Base-by-base conservation (phyloP, 2,888 invertebrate genomes). In the Drosophila sordidula region DNA sequence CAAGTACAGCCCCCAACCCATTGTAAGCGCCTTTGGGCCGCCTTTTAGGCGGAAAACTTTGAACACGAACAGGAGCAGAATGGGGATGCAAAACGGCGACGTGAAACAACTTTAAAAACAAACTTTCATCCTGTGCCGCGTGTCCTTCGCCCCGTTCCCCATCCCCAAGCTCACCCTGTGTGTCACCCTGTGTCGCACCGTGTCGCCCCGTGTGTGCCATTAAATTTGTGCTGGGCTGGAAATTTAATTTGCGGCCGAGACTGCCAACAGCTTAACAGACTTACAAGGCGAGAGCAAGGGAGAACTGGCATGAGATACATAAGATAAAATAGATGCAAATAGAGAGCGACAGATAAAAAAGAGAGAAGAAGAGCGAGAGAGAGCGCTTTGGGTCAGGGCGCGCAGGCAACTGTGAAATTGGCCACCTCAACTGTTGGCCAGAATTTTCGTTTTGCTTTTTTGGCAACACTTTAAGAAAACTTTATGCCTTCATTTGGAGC, bases 191-290 rank as follows among this genome's bases (percentile, higher is more conserved):
- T 9, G 36, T 65, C 38, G 14, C 9, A 29, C 8, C 29, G 29
- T 29, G 29, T 29, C 29, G n/a, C n/a, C 14, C 52, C 70, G 61
- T 75, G 76, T 72, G 70, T 73, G 84, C 80, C 73, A 86, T 82
- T 82, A 83, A 82, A 82, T 86, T 82, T 52, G 70, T 67, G 51
- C 47, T 62, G 45, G 59, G 64, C 45, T 75, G 59, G 50, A 83
- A 86, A 82, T 82, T 82, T 68, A 82, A 82, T 82, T 82, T 82
- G 82, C 54, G 83, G 80, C 58, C 62, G 54, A 69, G 75, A 70
- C 80, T 54, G 71, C 67, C 71, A 77, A 61, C 51, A 69, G 75
- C 75, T 67, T 55, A 75, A 70, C 55, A 55, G 65, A 57, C 59
- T 70, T 70, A 25, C 38, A 42, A 39, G 47, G n/a, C 41, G 22